Base-by-base conservation (phyloP, 30 jellyfish, hydroid and myxozoan genomes). In the Turritopsis rubra region DNA sequence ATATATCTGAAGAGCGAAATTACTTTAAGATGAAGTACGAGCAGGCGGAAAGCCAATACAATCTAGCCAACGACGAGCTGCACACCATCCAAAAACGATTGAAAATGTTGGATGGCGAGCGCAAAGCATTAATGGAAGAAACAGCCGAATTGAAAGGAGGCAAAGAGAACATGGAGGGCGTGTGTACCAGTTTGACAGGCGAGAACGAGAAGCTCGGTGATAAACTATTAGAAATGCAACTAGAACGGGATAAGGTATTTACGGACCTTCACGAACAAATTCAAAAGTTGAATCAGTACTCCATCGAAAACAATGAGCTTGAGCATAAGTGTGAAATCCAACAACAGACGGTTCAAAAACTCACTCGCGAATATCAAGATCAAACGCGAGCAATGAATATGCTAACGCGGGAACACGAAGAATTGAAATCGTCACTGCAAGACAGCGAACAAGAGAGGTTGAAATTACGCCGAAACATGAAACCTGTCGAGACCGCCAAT, bases 331-430 rank as follows among this genome's bases (percentile, higher is more conserved):
- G 84, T 65, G 90, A 66, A 4, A 71, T 27, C 29, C 79, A 88
- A 29, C 92, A 89, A 73, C 83, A 73, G 28, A 89, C 84, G 27
- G 70, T 83, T 7, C 53, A 68, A 80, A 88, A 86, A 75, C 75
- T 88, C 28, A 79, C 73, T 60, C 89, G 95, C 23, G 97, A 93
- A 53, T 87, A 70, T 72, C 96, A 93, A 84, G 95, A 89, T 66
- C 96, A 93, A 81, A 80, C 81, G 18, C 86, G 96, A 28, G 99
- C 89, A 31, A 71, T 88, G 74, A 89, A 86, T 5, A 85, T 75
- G 13, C 72, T 83, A 19, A 65, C 78, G 54, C 85, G 83, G 29
- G 99, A 93, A 70, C 88, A 89, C 82, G 99, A 93, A 21, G 99
- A 93, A 52, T 17, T 88, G 79, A 88, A 86, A 73, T 27, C 81